Base-by-base conservation (phyloP, 2,888 invertebrate genomes). In the Myathropa florea region DNA sequence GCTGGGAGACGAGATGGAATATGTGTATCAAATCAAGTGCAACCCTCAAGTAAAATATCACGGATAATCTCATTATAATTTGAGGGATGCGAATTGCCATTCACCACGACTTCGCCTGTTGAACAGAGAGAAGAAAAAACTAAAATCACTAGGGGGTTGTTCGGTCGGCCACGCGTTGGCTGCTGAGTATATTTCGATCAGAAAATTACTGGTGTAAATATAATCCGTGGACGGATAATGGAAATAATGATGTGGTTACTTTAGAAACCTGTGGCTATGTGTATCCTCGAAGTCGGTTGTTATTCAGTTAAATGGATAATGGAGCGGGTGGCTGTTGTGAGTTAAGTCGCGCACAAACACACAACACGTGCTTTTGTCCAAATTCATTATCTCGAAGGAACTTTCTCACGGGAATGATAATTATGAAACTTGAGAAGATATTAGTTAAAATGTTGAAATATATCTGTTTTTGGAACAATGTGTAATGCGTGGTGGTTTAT, bases 1-100 rank as follows among this genome's bases (percentile, higher is more conserved):
- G 4, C 30, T 53, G 14, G 28, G 26, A 71, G 39, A 14, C 33
- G 21, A 12, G 12, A 26, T 23, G 3, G 28, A 18, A 18, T 60
- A 60, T 26, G 30, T 26, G 57, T 59, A 71, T 64, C 23, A 79
- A 79, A 59, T 65, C 71, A 53, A 65, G n/a, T 36, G 65, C 72
- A 65, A 80, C 61, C 80, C 80, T 73, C 23, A 53, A 67, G 23
- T 71, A 63, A 39, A 61, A 67, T 67, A 61, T 30, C 33, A 18
- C 30, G 80, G 80, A 73, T 80, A 73, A 80, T 73, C 72, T 80
- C 72, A 73, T 80, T 80, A 80, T 73, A 80, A 67, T 73, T 67
- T 21, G 26, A 59, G 59, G 68, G 60, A 9, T 70, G 36, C 70
- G 4, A 68, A 60, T 46, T 39, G 18, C 70, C 26, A 4, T n/a